Conservation (phyloP, 2,888 invertebrate genomes). For the Acleris literana region DNA sequence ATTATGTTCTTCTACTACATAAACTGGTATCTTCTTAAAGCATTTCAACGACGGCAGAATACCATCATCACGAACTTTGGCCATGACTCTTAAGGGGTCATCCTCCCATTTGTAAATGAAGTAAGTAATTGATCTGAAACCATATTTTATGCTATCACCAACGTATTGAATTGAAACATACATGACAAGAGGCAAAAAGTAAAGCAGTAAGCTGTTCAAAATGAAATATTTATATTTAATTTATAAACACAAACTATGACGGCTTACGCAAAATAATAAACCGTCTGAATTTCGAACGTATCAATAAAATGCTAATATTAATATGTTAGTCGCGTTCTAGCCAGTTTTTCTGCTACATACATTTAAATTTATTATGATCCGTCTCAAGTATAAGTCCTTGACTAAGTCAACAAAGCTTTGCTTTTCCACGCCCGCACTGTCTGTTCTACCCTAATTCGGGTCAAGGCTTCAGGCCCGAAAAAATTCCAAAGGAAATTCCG, state of each 20-base stretch:
- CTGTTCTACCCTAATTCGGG: conserved; percentile 49
- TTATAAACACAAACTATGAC: too few relatives aligned
- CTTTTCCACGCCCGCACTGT: conserved; percentile 30
- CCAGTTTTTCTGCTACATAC: conserved; percentile 5
- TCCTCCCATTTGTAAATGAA: not conserved
- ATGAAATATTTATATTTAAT: not conserved
- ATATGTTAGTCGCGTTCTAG: not conserved
- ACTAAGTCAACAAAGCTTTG: conserved; percentile 36
- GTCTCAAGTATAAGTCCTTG: conserved; percentile 26
- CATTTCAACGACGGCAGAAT: conserved; percentile 60
- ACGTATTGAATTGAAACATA: not conserved
- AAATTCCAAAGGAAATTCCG: conserved; percentile 53
- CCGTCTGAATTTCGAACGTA: not conserved
- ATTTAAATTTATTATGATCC: conserved; percentile 15
- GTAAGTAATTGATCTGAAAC: not conserved
- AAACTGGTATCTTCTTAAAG: conserved; percentile 88
- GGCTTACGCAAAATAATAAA: too few relatives aligned
- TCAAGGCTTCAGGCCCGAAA: conserved; percentile 58
- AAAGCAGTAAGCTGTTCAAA: not conserved
- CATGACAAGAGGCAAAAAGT: not conserved
- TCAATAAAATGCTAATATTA: not conserved
- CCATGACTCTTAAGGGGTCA: conserved; percentile 8
- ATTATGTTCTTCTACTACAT: conserved; percentile 91
- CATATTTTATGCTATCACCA: not conserved
- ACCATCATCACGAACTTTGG: conserved; percentile 3